phyloP scores from a whole-genome alignment of 2,888 invertebrate genomes.

The Metacarcinus magister region DNA sequence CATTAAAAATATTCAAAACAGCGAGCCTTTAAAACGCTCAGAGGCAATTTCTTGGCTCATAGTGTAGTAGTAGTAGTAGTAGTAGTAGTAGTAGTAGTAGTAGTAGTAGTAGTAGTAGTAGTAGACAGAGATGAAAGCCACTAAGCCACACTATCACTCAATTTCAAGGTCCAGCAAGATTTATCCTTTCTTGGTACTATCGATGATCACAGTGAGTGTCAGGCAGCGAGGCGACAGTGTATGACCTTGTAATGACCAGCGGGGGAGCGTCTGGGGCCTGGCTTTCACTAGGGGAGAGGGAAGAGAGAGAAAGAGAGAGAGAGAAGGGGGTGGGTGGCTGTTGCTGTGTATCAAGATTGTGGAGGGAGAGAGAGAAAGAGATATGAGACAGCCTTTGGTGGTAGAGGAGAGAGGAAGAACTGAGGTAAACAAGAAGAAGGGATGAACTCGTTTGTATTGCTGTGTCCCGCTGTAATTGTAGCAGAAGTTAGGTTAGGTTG shows the following conservation, averaged over 20 bases:
- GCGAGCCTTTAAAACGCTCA: not conserved
- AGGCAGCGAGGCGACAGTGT: not conserved
- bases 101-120: not conserved
- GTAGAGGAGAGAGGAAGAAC: too few relatives aligned
- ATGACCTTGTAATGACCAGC: not conserved
- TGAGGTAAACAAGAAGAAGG: too few relatives aligned
- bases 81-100: not conserved
- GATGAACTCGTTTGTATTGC: too few relatives aligned
- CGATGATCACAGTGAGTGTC: not conserved
- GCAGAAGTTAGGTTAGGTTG: not conserved
- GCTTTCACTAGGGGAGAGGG: too few relatives aligned
- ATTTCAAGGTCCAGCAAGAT: not conserved
- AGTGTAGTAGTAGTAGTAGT: not conserved
- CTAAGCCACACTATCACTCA: not conserved
- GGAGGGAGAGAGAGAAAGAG: slow-evolving; percentile 62
- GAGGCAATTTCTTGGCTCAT: too few relatives aligned
- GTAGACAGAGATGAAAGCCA: not conserved
- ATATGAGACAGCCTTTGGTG: slow-evolving; percentile 57
- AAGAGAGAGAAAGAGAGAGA: not conserved
- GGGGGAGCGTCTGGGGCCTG: slow-evolving; percentile 40
- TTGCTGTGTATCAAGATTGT: not conserved
- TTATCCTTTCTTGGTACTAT: not conserved
- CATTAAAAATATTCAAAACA: not conserved
- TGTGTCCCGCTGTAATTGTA: too few relatives aligned
- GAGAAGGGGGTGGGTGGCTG: too few relatives aligned